Conservation (phyloP, 2,888 invertebrate species). For the Pemphredon lugubris region DNA sequence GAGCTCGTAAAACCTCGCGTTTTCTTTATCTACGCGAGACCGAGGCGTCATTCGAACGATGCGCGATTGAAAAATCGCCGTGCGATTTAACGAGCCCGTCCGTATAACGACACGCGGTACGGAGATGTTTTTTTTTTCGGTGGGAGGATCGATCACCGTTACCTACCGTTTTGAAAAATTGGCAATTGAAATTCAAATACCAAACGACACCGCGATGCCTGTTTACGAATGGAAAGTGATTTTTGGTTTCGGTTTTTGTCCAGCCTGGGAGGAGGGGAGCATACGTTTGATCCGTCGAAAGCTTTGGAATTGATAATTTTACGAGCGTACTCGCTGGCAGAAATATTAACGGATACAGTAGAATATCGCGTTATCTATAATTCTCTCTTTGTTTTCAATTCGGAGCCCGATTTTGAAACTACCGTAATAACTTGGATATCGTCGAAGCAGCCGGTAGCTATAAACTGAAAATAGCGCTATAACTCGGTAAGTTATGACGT, state of each 20-base stretch:
- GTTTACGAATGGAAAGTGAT: too few species aligned
- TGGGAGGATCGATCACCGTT: slow-evolving; percentile 35
- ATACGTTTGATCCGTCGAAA: too few species aligned
- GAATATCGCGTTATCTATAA: slow-evolving; percentile 37
- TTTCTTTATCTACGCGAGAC: slow-evolving; percentile 72
- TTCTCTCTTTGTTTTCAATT: slow-evolving; percentile 54
- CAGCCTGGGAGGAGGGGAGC: too few species aligned
- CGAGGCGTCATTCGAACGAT: slow-evolving; percentile 46
- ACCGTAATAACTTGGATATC: slow-evolving; percentile 53
- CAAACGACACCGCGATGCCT: too few species aligned
- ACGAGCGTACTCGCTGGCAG: too few species aligned
- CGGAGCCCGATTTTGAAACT: slow-evolving; percentile 34
- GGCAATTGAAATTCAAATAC: too few species aligned
- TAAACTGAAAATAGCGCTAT: slow-evolving; percentile 59
- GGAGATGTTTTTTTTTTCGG: slow-evolving; percentile 22
- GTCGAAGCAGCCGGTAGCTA: slow-evolving; percentile 48
- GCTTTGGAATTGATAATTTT: too few species aligned
- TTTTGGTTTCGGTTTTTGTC: too few species aligned
- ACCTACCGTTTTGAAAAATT: slow-evolving; percentile 46
- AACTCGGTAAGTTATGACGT: slow-evolving; percentile 56
- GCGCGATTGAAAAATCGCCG: slow-evolving; percentile 60
- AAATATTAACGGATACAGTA: too few species aligned
- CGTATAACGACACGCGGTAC: slow-evolving; percentile 13
- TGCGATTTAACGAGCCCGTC: slow-evolving; percentile 57
- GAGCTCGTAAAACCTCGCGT: slow-evolving; percentile 69